phyloP scores from a whole-genome alignment of 2,888 invertebrate genomes.

The Lydus trimaculatus region DNA sequence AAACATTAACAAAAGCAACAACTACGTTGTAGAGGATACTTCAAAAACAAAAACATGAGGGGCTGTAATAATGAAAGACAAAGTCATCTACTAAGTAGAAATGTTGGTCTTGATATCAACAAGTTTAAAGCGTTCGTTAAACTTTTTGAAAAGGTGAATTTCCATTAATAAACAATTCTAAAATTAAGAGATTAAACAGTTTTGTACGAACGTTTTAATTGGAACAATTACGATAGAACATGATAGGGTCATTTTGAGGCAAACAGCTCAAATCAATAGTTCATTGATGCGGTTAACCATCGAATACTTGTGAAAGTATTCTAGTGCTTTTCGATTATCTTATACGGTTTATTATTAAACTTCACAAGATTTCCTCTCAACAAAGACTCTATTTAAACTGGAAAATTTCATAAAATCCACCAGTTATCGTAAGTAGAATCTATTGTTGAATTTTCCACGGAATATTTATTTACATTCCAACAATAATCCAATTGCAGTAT shows the following conservation, averaged over 20 bases:
- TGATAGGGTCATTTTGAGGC: neutral
- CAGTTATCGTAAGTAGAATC: neutral
- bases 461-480: neutral
- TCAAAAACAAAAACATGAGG: neutral
- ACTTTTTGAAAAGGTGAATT: neutral
- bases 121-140: neutral
- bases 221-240: neutral
- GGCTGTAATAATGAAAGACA: neutral
- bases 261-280: slow-evolving; percentile 1
- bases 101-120: neutral
- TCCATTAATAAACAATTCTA: neutral
- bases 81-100: neutral
- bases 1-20: neutral
- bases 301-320: neutral
- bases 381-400: neutral
- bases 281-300: neutral
- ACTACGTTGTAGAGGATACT: neutral
- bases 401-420: neutral
- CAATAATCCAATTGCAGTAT: neutral
- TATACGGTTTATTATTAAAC: neutral
- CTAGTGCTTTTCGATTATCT: neutral
- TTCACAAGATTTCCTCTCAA: neutral
- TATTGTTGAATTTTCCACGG: slow-evolving; percentile 2
- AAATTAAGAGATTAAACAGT: neutral
- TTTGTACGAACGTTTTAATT: neutral